Percentiles rank a stretch among this genome's conserved stretches.
These are phyloP conservation scores for Nematostella vectensis DNA, from an alignment of 92 coral and sea anemone species.

Conservation along the genomic window DNA sequence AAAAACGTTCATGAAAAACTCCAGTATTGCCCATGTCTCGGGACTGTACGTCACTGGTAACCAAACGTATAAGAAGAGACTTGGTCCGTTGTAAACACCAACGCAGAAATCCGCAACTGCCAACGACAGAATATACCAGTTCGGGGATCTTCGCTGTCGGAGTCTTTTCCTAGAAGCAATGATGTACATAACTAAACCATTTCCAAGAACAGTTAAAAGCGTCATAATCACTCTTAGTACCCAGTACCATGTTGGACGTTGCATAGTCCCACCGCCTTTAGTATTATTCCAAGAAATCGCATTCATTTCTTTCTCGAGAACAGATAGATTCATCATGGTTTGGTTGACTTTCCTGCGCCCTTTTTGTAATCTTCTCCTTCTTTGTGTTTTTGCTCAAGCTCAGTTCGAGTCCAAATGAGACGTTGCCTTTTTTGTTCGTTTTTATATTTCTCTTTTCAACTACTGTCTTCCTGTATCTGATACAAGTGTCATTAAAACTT, in stretches of 20 bases:
- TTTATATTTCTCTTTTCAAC: no score
- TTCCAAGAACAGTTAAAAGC: slow-evolving; percentile 16
- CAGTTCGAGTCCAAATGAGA: no score
- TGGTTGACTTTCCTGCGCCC: no score
- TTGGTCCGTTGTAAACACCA: slow-evolving; percentile 13
- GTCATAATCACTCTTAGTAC: slow-evolving; percentile 12
- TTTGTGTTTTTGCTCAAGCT: no score
- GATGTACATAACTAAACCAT: slow-evolving; percentile 26
- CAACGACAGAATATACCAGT: slow-evolving; percentile 27
- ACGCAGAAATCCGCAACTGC: slow-evolving; percentile 27
- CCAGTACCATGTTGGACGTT: slow-evolving; percentile 28
- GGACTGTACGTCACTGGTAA: neutral
- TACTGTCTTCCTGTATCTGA: no score
- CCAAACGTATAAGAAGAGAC: slow-evolving; percentile 3
- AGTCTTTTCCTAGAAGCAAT: slow-evolving; percentile 15
- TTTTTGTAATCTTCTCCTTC: no score
- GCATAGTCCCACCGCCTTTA: no score
- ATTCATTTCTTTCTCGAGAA: no score
- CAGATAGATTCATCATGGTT: no score
- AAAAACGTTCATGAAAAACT: slow-evolving; percentile 20
- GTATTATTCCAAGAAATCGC: no score
- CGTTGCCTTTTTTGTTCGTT: no score
- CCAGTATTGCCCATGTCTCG: neutral
- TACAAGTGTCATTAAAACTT: no score
- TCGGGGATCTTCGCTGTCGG: slow-evolving; percentile 22